phyloP scores from a whole-genome alignment of 2,113 vertebrate species.

The Notarius quadriscutis region DNA sequence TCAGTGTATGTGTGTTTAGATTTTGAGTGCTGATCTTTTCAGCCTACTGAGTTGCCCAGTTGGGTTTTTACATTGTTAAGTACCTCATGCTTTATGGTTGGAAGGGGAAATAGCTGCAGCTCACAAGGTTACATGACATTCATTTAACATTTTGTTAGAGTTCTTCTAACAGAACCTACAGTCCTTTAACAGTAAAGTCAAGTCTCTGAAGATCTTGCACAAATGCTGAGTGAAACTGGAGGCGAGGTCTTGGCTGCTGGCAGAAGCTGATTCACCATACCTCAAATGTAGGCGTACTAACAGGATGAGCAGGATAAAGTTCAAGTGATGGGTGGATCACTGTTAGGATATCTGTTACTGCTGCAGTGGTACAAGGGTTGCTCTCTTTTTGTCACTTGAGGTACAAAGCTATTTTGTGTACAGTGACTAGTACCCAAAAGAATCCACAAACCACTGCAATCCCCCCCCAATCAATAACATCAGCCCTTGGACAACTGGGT shows the following conservation, averaged over 20 bases:
- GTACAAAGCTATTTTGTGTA: not conserved
- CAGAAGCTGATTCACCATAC: not conserved
- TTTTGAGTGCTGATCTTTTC: not conserved
- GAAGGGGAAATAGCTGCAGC: not conserved
- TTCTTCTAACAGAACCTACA: not conserved
- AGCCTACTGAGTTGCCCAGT: not conserved
- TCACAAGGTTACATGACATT: not conserved
- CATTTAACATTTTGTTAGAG: not conserved
- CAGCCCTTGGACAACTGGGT: constrained; percentile 18
- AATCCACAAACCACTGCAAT: not conserved
- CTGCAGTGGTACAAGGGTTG: not conserved
- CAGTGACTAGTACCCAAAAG: not conserved
- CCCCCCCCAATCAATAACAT: not conserved
- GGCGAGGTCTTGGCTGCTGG: not conserved
- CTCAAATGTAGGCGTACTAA: not conserved
- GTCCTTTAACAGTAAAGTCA: not conserved
- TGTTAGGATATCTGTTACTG: constrained; percentile 7
- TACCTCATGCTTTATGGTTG: not conserved
- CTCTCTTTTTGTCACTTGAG: not conserved
- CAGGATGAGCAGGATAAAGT: constrained; percentile 26
- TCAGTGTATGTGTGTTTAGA: not conserved
- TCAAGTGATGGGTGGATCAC: constrained; percentile 18
- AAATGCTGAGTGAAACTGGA: constrained; percentile 25
- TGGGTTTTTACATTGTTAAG: not conserved
- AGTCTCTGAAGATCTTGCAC: constrained; percentile 8